phyloP scores from a whole-genome alignment of 2,797 vertebrate species.

The Cuculus canorus region DNA sequence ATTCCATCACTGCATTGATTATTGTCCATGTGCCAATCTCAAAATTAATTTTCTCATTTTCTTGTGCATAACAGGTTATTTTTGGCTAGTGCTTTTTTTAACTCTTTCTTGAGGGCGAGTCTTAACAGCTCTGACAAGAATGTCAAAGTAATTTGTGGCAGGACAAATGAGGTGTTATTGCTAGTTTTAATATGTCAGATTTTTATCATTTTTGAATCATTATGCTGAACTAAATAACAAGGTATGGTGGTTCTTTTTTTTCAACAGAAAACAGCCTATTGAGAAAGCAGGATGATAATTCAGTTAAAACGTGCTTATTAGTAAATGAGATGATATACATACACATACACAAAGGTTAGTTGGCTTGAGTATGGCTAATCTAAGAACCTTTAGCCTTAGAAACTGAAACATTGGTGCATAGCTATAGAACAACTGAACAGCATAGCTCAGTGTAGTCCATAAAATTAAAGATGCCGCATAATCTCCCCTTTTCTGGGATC shows the following conservation, averaged over 20 bases:
- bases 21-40: not conserved
- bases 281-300: not conserved
- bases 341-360: not conserved
- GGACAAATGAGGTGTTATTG: not conserved
- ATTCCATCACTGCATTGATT: conserved; percentile 15
- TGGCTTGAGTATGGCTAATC: not conserved
- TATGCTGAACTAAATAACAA: not conserved
- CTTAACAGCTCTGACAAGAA: not conserved
- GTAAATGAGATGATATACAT: not conserved
- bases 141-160: not conserved
- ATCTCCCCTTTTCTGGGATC: not conserved
- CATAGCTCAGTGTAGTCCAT: not conserved
- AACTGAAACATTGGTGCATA: not conserved
- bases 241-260: not conserved
- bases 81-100: not conserved
- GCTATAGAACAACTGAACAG: not conserved
- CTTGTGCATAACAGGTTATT: not conserved
- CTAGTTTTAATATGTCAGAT: not conserved
- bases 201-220: not conserved
- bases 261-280: not conserved
- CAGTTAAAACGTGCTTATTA: not conserved
- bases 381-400: not conserved
- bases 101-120: not conserved
- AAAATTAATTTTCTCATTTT: not conserved
- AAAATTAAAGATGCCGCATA: not conserved